Evolutionary conservation across 2,888 invertebrate genomes (phyloP), one percentile per base, ranked within the genome.

Genomic region (Mimas tiliae): DNA sequence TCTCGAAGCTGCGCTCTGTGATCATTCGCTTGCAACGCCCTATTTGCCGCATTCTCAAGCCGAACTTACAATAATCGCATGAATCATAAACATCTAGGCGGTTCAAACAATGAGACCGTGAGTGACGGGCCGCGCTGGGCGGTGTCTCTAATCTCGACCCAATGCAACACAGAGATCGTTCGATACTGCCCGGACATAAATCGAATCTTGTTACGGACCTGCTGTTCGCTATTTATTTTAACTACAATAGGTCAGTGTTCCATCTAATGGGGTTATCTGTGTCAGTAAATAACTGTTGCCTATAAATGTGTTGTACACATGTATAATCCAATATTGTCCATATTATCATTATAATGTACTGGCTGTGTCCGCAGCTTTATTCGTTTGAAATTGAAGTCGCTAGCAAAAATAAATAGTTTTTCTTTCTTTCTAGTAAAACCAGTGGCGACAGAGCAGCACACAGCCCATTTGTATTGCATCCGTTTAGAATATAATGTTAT

Each of bases 41-140:
- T 86, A 89, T 90, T 91, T 89, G 84, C 83, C 86, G 86, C 86
- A 87, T 85, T 89, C 88, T 90, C 90, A 91, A 91, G 91, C 84
- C 77, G 80, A 88, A 86, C 83, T 85, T 85, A 85, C 84, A 84
- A 84, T 87, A 83, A 77, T 74, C 74, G 79, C 76, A 90, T 92
- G 91, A 91, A 87, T 91, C 90, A 91, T 87, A 85, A 74, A 81
- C 80, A 84, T 86, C 87, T 85, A 81, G 83, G 78, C 83, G 80
- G 80, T 77, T 82, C 83, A 85, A 86, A 91, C 91, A 91, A 91
- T 93, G 85, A 84, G 77, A 76, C 80, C 81, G 78, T 85, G 89
- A 91, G 84, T 88, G 91, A 90, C 89, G 84, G 87, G 88, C 86
- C 83, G 88, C 86, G 88, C 81, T 81, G 77, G 78, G 82, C 90